These are phyloP conservation scores for Sciaenops ocellatus DNA, from an alignment of 2,797 vertebrate genomes.

Conservation along the genomic window DNA sequence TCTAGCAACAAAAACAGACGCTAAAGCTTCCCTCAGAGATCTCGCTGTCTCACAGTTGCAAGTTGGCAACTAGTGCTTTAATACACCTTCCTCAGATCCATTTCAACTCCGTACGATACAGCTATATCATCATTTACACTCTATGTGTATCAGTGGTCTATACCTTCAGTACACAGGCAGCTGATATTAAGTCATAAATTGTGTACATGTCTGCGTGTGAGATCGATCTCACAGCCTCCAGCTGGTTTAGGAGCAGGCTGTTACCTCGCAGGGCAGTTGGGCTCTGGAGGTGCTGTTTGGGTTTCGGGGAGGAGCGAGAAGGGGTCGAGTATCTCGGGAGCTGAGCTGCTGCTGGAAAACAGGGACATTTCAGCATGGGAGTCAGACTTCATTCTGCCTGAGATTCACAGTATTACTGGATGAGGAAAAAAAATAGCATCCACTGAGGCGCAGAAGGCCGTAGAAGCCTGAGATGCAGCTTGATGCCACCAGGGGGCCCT, in stretches of 20 bases:
- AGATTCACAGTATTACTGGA: constrained; percentile 34
- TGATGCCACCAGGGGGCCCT: constrained; percentile 74
- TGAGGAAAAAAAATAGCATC: constrained; percentile 6
- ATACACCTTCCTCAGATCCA: constrained; percentile 23
- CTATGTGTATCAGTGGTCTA: not conserved
- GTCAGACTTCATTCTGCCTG: constrained; percentile 43
- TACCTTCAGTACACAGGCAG: not conserved
- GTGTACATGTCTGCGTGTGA: constrained; percentile 27
- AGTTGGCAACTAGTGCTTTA: not conserved
- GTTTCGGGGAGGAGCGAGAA: constrained; percentile 95
- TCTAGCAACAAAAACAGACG: not conserved
- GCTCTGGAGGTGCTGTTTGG: constrained; percentile 96
- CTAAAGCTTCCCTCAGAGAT: constrained; percentile 3
- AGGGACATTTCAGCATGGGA: constrained; percentile 85
- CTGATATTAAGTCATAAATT: constrained; percentile 8
- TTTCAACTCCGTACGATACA: constrained; percentile 5
- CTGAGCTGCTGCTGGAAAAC: constrained; percentile 78
- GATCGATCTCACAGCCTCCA: constrained; percentile 44
- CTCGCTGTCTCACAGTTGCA: constrained; percentile 8
- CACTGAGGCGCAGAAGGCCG: constrained; percentile 16
- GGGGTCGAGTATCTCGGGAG: constrained; percentile 90
- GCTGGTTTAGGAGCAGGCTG: constrained; percentile 53
- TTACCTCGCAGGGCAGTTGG: constrained; percentile 97
- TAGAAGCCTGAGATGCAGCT: constrained; percentile 44
- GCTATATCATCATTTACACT: constrained; percentile 7